These are phyloP conservation scores for Eupithecia tripunctaria DNA, from an alignment of 2,888 invertebrate species.

Conservation along the genomic window DNA sequence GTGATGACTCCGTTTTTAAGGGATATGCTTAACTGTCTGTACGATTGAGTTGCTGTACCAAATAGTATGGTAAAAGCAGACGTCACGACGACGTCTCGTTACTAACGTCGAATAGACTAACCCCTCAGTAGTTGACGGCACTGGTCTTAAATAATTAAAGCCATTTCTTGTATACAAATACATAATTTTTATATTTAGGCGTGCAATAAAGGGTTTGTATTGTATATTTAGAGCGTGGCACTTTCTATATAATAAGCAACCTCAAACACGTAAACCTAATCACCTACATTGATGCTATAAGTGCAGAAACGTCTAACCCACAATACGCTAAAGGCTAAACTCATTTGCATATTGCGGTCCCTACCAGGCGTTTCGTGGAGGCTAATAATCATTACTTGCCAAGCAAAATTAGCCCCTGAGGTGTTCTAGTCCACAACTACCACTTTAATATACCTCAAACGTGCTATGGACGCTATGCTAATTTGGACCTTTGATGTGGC, in stretches of 20 bases:
- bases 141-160: no score
- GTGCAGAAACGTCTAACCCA: constrained; percentile 43
- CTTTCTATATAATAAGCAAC: constrained; percentile 6
- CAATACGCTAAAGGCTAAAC: constrained; percentile 73
- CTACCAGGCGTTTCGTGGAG: constrained; percentile 60
- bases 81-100: no score
- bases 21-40: no score
- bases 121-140: no score
- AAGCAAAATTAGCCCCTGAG: constrained; percentile 81
- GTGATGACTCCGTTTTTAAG: no score
- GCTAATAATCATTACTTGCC: constrained; percentile 79
- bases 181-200: no score
- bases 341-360: constrained; percentile 81
- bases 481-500: constrained; percentile 80
- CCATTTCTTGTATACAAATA: no score
- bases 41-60: no score
- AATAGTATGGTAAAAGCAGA: no score
- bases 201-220: not conserved
- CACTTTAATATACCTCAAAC: constrained; percentile 80
- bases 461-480: constrained; percentile 74
- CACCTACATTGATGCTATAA: constrained; percentile 30
- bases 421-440: constrained; percentile 75
- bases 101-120: no score
- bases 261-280: constrained; percentile 11
- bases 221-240: not conserved